Conservation (phyloP, 2,888 invertebrate genomes). For the Venusia cambrica region DNA sequence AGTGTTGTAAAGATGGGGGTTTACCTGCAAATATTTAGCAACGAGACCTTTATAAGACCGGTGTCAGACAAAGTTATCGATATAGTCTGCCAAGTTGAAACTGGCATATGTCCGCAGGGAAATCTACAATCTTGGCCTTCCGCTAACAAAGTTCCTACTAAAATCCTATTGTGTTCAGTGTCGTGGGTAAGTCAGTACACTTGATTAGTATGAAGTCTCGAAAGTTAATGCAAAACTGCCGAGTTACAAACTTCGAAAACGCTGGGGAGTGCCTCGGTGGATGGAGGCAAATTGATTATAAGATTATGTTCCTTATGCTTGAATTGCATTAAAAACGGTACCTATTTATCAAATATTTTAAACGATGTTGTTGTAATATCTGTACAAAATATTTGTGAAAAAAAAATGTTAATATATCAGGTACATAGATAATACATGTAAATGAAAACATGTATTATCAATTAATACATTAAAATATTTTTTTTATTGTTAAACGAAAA, state of each 20-base stretch:
- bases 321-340: no score
- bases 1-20: no score
- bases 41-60: no score
- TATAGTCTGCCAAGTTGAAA: constrained; percentile 72
- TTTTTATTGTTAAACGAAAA: no score
- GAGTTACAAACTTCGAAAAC: constrained; percentile 22
- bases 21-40: no score
- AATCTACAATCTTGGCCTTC: constrained; percentile 76
- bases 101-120: constrained; percentile 71
- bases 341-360: no score
- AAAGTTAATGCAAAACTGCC: constrained; percentile 38
- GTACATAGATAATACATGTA: no score
- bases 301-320: constrained; percentile 3
- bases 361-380: no score
- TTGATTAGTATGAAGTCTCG: constrained; percentile 58
- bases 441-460: no score
- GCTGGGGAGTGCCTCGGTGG: constrained; percentile 10
- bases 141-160: constrained; percentile 78
- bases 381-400: no score
- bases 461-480: no score
- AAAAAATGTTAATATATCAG: no score
- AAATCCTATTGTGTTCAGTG: constrained; percentile 74
- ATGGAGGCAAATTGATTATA: constrained; percentile 5
- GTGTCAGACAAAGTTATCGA: constrained; percentile 69
- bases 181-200: constrained; percentile 57